phyloP scores from a whole-genome alignment of 2,888 invertebrate genomes.

The Acanthacorydalis orientalis region DNA sequence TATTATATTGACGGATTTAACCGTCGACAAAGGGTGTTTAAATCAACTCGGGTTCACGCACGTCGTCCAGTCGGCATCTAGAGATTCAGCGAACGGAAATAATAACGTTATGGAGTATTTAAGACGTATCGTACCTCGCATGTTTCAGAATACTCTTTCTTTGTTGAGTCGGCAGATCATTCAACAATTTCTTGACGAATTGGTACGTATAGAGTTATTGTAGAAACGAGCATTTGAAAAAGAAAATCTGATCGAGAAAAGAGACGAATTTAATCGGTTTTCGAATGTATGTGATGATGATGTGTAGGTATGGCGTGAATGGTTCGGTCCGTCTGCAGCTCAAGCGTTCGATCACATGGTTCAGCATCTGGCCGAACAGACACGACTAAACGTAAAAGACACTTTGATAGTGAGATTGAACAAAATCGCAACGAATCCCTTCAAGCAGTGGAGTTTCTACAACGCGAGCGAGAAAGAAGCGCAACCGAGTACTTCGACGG shows the following conservation, averaged over 20 bases:
- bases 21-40: conserved; percentile 66
- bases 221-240: not conserved
- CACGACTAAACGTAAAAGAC: conserved; percentile 45
- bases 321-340: conserved; percentile 59
- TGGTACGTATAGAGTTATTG: conserved; percentile 33
- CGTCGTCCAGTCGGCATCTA: conserved; percentile 43
- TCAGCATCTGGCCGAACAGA: conserved; percentile 62
- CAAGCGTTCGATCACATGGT: conserved; percentile 71
- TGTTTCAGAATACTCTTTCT: conserved; percentile 80
- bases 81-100: conserved; percentile 26
- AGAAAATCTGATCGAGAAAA: too few species aligned
- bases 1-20: conserved; percentile 62
- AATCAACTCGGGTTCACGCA: conserved; percentile 63
- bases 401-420: conserved; percentile 44
- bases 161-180: conserved; percentile 69
- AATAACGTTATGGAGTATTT: conserved; percentile 67
- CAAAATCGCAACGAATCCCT: conserved; percentile 48
- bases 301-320: conserved; percentile 65
- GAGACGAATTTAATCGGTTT: too few species aligned
- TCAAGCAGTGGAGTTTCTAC: conserved; percentile 38
- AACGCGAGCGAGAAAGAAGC: not conserved
- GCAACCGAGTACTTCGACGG: conserved; percentile 1
- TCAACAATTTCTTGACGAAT: conserved; percentile 78
- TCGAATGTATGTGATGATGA: not conserved
- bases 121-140: conserved; percentile 67